Evolutionary conservation across 2,113 vertebrate genomes (phyloP), one percentile per base, ranked within the genome.

Genomic region (Amphiprion percula): DNA sequence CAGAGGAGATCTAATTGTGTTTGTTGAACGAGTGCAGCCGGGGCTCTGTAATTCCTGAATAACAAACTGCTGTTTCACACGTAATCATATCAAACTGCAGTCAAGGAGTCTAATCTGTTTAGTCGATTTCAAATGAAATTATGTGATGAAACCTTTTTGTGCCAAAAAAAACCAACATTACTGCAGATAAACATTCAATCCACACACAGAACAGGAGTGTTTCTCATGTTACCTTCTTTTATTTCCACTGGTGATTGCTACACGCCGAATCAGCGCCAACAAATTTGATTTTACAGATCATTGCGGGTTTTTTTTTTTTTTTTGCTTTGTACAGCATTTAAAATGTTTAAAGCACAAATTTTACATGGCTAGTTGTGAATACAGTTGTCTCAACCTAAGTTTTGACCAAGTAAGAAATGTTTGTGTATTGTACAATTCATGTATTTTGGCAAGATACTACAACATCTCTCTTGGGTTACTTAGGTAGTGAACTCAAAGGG

Each of bases 21-120:
- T 74, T 53, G 53, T 30, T 24, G 33, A 14, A 17, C 56, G 28
- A 54, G 9, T 15, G 61, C 4, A 5, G 52, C 26, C 68, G 21
- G 49, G 10, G 28, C 10, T 41, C 62, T 17, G 73, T 72, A 17
- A 63, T 39, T 10, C 33, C 68, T 53, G 47, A 74, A 44, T 60
- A 79, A 79, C 47, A 79, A 74, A 65, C 71, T 41, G 15, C 82
- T 61, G 60, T 64, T 71, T 79, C 71, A 79, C 55, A 41, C 69
- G 49, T 76, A 67, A 80, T 72, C 68, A 9, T 14, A 52, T 71
- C 49, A 56, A 53, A 66, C 60, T 66, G 62, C 46, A 74, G 47
- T 44, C 37, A 4, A 53, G n/a, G 26, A 62, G 63, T 49, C 47
- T 71, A 63, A 63, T 79, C 58, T 11, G 74, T 55, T 77, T 50